These are phyloP conservation scores for Latrodectus elegans DNA, from an alignment of 2,888 invertebrate genomes.

Conservation along the genomic window DNA sequence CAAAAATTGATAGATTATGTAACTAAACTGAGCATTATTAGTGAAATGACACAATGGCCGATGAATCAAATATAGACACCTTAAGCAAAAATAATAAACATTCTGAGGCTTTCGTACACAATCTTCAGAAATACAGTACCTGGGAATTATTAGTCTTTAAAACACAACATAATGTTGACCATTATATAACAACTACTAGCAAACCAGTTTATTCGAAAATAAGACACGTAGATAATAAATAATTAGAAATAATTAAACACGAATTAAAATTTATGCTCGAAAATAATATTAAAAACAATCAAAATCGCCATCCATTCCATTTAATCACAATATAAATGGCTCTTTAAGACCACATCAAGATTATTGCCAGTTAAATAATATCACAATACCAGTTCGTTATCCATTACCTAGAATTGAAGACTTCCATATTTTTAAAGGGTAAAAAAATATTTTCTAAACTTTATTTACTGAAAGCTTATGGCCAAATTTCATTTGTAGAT, in stretches of 20 bases:
- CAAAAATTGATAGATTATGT: conserved; percentile 23
- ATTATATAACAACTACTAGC: no score
- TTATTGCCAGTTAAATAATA: conserved; percentile 17
- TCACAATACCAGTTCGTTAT: conserved; percentile 36
- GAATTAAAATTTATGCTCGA: conserved; percentile 26
- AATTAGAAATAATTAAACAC: conserved; percentile 12
- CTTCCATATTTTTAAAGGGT: neutral
- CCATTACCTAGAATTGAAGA: conserved; percentile 12
- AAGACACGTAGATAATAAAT: neutral
- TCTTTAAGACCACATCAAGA: conserved; percentile 35
- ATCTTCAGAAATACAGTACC: no score
- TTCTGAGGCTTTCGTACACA: neutral
- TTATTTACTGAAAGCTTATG: neutral
- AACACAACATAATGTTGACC: no score
- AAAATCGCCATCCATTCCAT: conserved; percentile 18
- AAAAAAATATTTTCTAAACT: conserved; percentile 6
- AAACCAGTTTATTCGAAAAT: neutral
- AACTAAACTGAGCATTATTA: conserved; percentile 14
- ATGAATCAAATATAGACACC: neutral
- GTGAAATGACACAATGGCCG: conserved; percentile 8
- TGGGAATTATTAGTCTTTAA: no score
- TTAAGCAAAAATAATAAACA: neutral
- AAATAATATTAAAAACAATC: neutral
- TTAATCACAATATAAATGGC: conserved; percentile 34
- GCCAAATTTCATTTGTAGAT: neutral